A percentile compares a stretch with the other conserved stretches of the same genome.
phyloP scores from a whole-genome alignment of 1,140 invertebrate genomes.

The Eufriesea mexicana region DNA sequence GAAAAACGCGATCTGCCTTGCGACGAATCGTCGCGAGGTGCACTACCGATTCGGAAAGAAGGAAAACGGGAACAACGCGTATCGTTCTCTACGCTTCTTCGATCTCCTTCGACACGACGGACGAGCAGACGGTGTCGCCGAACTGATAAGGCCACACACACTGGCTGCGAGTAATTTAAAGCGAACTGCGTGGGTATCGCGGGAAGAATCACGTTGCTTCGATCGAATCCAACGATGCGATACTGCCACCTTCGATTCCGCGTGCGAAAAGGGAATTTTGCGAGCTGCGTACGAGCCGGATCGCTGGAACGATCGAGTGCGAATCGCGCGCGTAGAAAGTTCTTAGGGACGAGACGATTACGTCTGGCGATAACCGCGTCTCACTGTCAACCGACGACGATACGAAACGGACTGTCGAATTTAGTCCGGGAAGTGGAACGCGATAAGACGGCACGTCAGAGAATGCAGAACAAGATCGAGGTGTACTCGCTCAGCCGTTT shows the following conservation, averaged over 20 bases:
- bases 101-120: slow-evolving; percentile 52
- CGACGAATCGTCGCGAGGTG: too few relatives aligned
- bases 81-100: slow-evolving; percentile 43
- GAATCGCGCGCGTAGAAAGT: not conserved
- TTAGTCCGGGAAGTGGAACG: not conserved
- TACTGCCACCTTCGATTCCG: not conserved
- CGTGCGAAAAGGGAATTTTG: not conserved
- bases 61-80: slow-evolving; percentile 37
- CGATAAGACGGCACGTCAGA: not conserved
- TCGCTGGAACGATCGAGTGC: not conserved
- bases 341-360: not conserved
- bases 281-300: not conserved
- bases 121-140: slow-evolving; percentile 66
- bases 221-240: slow-evolving; percentile 46
- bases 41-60: slow-evolving; percentile 36
- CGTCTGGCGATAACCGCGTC: not conserved
- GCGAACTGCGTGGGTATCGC: slow-evolving; percentile 58
- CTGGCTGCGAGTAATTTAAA: slow-evolving; percentile 58
- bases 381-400: too few relatives aligned
- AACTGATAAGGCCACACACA: slow-evolving; percentile 73
- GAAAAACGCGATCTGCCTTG: not conserved
- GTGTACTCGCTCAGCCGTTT: not conserved
- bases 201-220: slow-evolving; percentile 46
- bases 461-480: not conserved
- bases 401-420: not conserved